These are phyloP conservation scores for Notiomystis cincta DNA, from an alignment of 2,113 vertebrate species.

Conservation along the genomic window DNA sequence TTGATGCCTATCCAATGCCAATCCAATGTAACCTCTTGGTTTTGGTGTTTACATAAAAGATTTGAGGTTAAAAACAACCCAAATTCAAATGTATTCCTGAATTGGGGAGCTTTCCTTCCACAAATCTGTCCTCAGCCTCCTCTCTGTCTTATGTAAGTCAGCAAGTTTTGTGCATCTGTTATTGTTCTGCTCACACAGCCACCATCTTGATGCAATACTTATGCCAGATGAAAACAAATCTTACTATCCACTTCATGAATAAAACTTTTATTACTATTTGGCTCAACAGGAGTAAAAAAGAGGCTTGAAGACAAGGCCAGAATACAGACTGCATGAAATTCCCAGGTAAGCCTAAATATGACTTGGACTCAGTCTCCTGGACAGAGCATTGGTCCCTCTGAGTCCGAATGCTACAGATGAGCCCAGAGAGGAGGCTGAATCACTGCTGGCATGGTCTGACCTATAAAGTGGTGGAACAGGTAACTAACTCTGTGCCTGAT, in stretches of 20 bases:
- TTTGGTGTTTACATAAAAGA: background rate
- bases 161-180: background rate
- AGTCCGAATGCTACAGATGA: background rate
- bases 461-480: background rate
- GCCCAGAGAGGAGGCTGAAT: background rate
- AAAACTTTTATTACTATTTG: background rate
- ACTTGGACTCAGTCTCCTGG: background rate
- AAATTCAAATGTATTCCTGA: background rate
- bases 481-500: background rate
- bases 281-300: background rate
- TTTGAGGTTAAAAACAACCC: background rate
- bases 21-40: background rate
- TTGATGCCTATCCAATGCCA: background rate
- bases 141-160: background rate
- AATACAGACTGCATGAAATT: background rate
- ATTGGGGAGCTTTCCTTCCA: background rate
- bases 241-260: background rate
- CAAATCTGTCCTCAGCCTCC: background rate
- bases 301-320: background rate
- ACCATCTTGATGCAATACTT: background rate
- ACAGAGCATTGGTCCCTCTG: background rate
- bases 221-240: background rate
- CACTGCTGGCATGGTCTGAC: background rate
- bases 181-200: background rate
- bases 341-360: background rate